Conservation (phyloP, 2,113 vertebrate species). For the Ictalurus punctatus region DNA sequence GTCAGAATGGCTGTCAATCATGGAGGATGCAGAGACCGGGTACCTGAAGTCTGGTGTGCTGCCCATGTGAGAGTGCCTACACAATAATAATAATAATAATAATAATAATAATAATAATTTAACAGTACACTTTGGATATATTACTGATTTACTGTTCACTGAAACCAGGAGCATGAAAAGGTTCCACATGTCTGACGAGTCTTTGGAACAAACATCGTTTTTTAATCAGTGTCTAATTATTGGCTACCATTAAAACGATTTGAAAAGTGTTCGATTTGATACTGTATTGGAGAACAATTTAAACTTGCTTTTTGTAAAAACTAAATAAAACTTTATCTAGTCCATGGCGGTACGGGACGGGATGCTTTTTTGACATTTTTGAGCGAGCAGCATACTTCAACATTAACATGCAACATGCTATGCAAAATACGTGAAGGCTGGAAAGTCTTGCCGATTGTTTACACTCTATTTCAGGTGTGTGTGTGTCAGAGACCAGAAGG, state of each 20-base stretch:
- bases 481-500: neutral
- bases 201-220: neutral
- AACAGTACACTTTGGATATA: neutral
- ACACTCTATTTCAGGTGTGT: neutral
- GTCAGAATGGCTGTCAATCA: constrained; percentile 82
- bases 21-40: constrained; percentile 77
- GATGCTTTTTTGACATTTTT: no score
- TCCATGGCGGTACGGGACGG: no score
- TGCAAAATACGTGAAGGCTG: neutral
- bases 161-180: neutral
- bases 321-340: no score
- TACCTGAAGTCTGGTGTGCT: constrained; percentile 91
- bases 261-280: neutral
- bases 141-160: neutral
- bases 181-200: no score
- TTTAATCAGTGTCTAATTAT: neutral
- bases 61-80: constrained; percentile 80
- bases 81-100: neutral
- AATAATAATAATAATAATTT: neutral
- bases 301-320: neutral
- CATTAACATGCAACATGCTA: neutral
- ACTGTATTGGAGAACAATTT: neutral
- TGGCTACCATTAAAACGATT: neutral
- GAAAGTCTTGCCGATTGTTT: neutral
- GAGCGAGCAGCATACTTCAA: neutral